Evolutionary conservation across 2,797 vertebrate genomes (phyloP), one percentile per base, ranked within the genome.

Genomic region (Megalops cyprinoides): DNA sequence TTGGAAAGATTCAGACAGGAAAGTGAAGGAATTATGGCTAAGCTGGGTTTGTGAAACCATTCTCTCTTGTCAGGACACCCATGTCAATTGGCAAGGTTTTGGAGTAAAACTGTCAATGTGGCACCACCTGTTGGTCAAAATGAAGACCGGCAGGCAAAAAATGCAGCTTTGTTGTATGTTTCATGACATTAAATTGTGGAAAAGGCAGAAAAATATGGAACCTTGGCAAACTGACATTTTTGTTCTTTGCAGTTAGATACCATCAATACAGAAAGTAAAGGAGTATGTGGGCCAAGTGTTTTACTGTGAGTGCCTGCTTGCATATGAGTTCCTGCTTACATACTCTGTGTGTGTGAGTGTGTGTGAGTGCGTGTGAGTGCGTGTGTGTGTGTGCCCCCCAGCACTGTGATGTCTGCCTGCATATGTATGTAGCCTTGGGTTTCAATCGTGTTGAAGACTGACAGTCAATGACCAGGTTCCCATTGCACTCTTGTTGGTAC

Each of bases 381-480:
- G 34, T 18, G 23, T 39, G 0, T 44, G 20, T 74, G 60, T 44
- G n/a, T 46, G 51, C 12, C 23, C 49, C 78, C 51, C 31, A n/a
- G 44, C 18, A 25, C 62, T 67, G 34, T 67, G 15, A 71, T 28
- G 46, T 67, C 62, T 65, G 74, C 53, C 60, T 42, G n/a, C 46
- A 14, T 25, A 46, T 49, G 37, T 74, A 14, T 44, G 74, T 71
- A 28, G 82, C 20, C 37, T 77, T 44, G 55, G 37, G 31, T 77
- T 48, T 76, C 42, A 48, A 87, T 88, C 69, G 80, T 76, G 82
- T 79, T 81, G 86, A 79, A 83, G 79, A 87, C 84, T 88, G 82
- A 77, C 85, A 92, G 91, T 74, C 83, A 88, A 89, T 85, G 84
- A 79, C 82, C 86, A 31, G 88, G 92, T 89, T 89, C 83, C 89